A percentile compares a stretch with the other conserved stretches of the same genome.
phyloP scores from a whole-genome alignment of 2,888 invertebrate genomes.

The Oligia strigilis region DNA sequence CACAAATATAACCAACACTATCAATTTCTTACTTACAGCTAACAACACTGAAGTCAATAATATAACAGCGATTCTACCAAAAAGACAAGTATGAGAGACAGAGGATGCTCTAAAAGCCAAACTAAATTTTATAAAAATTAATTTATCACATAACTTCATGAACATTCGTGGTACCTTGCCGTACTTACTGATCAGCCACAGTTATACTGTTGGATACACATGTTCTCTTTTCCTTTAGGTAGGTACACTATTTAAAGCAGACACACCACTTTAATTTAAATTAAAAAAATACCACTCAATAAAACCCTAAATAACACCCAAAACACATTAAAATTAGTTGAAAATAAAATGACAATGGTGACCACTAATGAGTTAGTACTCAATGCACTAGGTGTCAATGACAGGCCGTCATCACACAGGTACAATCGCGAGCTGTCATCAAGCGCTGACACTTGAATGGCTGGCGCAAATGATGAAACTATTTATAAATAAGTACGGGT shows the following conservation, averaged over 20 bases:
- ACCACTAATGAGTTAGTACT: constrained; percentile 49
- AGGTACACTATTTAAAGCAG: not conserved
- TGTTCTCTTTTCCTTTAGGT: not conserved
- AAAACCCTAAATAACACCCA: not conserved
- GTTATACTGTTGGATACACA: not conserved
- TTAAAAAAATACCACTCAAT: not conserved
- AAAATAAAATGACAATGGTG: constrained; percentile 50
- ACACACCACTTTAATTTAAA: not conserved
- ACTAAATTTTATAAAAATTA: not conserved
- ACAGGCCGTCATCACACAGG: constrained; percentile 59
- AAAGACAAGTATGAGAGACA: not conserved
- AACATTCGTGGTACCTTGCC: not conserved
- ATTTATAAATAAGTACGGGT: constrained; percentile 41
- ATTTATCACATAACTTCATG: not conserved
- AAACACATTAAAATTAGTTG: constrained; percentile 30
- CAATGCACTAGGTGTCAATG: constrained; percentile 60
- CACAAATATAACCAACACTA: not conserved
- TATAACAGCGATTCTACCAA: not conserved
- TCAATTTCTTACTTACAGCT: not conserved
- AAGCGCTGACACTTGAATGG: constrained; percentile 55
- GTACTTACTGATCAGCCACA: not conserved
- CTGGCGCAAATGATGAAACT: constrained; percentile 59
- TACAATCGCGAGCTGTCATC: constrained; percentile 48
- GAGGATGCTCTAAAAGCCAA: not conserved
- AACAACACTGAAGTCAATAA: not conserved